phyloP scores from a whole-genome alignment of 2,113 vertebrate genomes.

The Dicrurus megarhynchus region DNA sequence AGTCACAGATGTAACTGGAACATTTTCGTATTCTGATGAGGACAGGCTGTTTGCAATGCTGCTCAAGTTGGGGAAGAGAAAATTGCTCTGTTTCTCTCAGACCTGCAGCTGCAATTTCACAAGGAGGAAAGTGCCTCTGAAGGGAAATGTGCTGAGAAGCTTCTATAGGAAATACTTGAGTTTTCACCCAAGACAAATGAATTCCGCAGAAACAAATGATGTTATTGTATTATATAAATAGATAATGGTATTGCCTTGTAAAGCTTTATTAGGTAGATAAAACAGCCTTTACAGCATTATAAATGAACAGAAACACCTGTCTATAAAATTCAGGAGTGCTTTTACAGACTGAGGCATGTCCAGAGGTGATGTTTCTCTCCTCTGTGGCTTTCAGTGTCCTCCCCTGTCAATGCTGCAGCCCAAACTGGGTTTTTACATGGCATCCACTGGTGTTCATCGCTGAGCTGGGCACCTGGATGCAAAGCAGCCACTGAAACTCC shows the following conservation, averaged over 20 bases:
- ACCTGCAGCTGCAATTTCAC: not conserved
- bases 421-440: not conserved
- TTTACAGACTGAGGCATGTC: not conserved
- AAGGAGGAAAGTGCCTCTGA: not conserved
- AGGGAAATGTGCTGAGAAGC: not conserved
- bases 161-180: not conserved
- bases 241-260: slow-evolving; percentile 2
- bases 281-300: not conserved
- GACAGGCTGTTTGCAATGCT: not conserved
- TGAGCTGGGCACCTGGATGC: not conserved
- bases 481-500: not conserved
- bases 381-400: not conserved
- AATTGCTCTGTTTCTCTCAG: not conserved
- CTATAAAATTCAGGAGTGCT: not conserved
- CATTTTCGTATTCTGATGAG: not conserved
- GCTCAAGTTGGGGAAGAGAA: not conserved
- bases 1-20: not conserved
- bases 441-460: not conserved
- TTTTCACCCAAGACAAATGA: not conserved
- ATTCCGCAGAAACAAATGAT: not conserved
- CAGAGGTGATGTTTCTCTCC: not conserved
- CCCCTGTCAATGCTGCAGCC: not conserved
- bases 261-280: not conserved
- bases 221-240: not conserved
- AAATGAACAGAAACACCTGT: not conserved